These are phyloP conservation scores for Hippotragus niger DNA, from an alignment of 2,113 vertebrate genomes.

Conservation along the genomic window DNA sequence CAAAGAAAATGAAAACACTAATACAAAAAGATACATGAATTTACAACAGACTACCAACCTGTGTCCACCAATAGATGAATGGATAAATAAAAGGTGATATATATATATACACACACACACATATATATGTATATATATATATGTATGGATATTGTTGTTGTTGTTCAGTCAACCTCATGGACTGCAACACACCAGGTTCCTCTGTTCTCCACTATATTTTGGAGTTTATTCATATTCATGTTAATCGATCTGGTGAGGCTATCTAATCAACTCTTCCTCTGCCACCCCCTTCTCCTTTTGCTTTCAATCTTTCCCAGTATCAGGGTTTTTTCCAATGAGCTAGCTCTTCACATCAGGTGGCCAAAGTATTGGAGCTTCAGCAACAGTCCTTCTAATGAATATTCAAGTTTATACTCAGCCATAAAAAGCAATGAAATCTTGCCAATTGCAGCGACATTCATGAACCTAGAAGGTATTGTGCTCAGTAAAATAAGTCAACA, in stretches of 20 bases:
- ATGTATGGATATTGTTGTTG: neutral
- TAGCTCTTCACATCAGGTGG: neutral
- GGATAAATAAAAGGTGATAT: neutral
- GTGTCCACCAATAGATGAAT: neutral
- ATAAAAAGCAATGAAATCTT: neutral
- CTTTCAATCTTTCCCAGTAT: neutral
- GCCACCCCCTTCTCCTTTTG: neutral
- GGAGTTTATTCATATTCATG: neutral
- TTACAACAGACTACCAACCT: neutral
- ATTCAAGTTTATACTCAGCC: neutral
- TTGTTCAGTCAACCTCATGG: neutral
- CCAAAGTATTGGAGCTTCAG: neutral
- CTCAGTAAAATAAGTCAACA: neutral
- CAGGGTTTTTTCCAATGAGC: neutral
- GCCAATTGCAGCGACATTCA: neutral
- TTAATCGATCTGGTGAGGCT: neutral
- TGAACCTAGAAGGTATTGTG: neutral
- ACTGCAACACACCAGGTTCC: neutral
- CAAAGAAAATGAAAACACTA: neutral
- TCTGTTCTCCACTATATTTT: neutral
- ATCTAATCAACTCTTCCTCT: neutral
- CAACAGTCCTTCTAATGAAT: neutral
- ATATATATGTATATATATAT: neutral
- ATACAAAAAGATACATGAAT: neutral
- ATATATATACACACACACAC: accelerated